Conservation (phyloP, 2,113 vertebrate genomes). For the Ia io region DNA sequence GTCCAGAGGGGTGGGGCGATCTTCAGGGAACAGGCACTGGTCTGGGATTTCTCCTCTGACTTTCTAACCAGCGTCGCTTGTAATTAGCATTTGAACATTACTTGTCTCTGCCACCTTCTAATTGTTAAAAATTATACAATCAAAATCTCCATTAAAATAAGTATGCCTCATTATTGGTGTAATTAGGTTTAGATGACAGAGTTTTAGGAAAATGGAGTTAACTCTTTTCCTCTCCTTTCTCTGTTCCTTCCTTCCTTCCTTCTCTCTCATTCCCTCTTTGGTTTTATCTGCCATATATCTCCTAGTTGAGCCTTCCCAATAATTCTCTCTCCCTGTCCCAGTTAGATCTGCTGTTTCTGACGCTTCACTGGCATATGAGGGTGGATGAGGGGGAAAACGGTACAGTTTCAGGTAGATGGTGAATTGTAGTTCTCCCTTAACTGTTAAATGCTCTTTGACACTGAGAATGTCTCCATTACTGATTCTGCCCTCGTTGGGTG, state of each 20-base stretch:
- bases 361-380: not conserved
- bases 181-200: constrained; percentile 28
- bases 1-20: fast-evolving
- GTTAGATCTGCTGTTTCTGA: not conserved
- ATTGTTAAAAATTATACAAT: constrained; percentile 56
- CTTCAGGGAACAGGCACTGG: not conserved
- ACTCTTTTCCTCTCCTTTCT: not conserved
- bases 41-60: not conserved
- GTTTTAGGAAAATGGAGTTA: not conserved
- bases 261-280: not conserved
- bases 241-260: not conserved
- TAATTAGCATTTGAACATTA: constrained; percentile 39
- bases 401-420: not conserved
- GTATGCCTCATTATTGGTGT: constrained; percentile 1
- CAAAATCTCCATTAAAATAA: constrained; percentile 40
- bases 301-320: too few species aligned
- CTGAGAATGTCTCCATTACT: too few species aligned
- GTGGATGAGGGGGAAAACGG: too few species aligned
- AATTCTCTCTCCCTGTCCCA: too few species aligned
- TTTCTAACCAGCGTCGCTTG: not conserved
- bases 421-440: not conserved
- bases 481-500: not conserved
- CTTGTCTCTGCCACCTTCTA: not conserved
- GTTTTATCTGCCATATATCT: not conserved
- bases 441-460: not conserved